A percentile compares a stretch with the other conserved stretches of the same genome.
These are phyloP conservation scores for Oscheius sp. DNA, from an alignment of 2,888 invertebrate species.

Conservation along the genomic window DNA sequence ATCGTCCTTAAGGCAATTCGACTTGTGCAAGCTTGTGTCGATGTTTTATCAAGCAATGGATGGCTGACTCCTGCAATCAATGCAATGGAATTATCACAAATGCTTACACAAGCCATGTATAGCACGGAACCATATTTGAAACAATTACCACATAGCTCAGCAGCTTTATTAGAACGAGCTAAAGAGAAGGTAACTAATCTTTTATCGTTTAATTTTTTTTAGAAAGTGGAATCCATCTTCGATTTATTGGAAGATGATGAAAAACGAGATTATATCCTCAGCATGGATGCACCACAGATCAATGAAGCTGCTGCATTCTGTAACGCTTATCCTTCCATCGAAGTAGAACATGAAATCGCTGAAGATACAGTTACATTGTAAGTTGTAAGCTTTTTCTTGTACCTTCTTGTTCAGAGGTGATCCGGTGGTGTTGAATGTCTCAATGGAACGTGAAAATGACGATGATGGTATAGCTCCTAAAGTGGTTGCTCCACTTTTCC, in stretches of 20 bases:
- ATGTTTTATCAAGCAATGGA: conserved; percentile 87
- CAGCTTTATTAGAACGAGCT: conserved; percentile 88
- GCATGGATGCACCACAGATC: conserved; percentile 83
- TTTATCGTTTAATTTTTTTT: conserved; percentile 29
- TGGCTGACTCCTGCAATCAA: conserved; percentile 98
- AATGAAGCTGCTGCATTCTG: conserved; percentile 98
- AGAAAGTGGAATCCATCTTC: conserved; percentile 86
- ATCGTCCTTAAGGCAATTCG: conserved; percentile 78
- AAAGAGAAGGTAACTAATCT: conserved; percentile 81
- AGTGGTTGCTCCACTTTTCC: conserved; percentile 97
- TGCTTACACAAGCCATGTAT: conserved; percentile 99
- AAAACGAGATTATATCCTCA: conserved; percentile 79
- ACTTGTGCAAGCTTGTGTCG: conserved; percentile 83
- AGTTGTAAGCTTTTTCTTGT: conserved; percentile 22
- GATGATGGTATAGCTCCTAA: conserved; percentile 81
- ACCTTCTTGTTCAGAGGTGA: conserved; percentile 78
- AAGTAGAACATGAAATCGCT: conserved; percentile 88
- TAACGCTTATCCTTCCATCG: conserved; percentile 97
- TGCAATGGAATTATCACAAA: conserved; percentile 99
- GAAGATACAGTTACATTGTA: conserved; percentile 77
- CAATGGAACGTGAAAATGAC: conserved; percentile 95
- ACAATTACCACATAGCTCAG: conserved; percentile 92
- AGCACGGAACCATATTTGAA: conserved; percentile 95
- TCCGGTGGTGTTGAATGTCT: conserved; percentile 87
- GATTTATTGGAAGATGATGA: conserved; percentile 91